Conservation (phyloP, 2,888 invertebrate genomes). For the Drosophila multiciliata region DNA sequence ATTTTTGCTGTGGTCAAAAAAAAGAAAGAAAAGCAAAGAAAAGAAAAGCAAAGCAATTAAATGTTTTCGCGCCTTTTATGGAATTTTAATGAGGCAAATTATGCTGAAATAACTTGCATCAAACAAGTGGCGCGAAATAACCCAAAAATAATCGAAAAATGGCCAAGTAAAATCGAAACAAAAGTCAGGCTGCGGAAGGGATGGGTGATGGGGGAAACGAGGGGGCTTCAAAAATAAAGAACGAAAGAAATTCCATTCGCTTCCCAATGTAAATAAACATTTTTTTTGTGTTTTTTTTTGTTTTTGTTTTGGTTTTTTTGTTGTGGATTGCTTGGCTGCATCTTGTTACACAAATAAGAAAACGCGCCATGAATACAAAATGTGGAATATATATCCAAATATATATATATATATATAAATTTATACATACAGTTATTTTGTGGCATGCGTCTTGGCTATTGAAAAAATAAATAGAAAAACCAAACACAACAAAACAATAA, state of each 20-base stretch:
- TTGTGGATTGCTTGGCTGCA: constrained; percentile 48
- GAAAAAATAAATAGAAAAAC: constrained; percentile 23
- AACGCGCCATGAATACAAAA: constrained; percentile 65
- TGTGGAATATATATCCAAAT: constrained; percentile 22
- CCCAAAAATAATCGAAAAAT: constrained; percentile 5
- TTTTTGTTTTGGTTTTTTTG: constrained; percentile 15
- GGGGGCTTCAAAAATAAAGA: neutral
- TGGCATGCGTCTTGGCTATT: constrained; percentile 20
- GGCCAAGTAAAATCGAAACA: constrained; percentile 10
- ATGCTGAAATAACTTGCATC: constrained; percentile 54
- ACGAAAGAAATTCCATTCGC: constrained; percentile 36
- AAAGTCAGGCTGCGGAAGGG: constrained; percentile 8
- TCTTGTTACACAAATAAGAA: constrained; percentile 61
- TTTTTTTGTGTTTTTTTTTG: constrained; percentile 12
- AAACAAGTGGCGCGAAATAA: constrained; percentile 30
- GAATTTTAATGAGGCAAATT: constrained; percentile 75
- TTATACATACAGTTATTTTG: constrained; percentile 1
- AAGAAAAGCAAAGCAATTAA: constrained; percentile 67
- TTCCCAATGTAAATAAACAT: constrained; percentile 51
- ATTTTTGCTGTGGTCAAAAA: constrained; percentile 8
- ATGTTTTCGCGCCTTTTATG: constrained; percentile 49
- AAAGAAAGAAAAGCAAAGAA: neutral
- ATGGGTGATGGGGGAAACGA: rapidly evolving
- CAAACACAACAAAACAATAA: constrained; percentile 37
- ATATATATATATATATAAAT: neutral